These are phyloP conservation scores for Nibea coibor DNA, from an alignment of 2,113 vertebrate genomes.

Conservation along the genomic window DNA sequence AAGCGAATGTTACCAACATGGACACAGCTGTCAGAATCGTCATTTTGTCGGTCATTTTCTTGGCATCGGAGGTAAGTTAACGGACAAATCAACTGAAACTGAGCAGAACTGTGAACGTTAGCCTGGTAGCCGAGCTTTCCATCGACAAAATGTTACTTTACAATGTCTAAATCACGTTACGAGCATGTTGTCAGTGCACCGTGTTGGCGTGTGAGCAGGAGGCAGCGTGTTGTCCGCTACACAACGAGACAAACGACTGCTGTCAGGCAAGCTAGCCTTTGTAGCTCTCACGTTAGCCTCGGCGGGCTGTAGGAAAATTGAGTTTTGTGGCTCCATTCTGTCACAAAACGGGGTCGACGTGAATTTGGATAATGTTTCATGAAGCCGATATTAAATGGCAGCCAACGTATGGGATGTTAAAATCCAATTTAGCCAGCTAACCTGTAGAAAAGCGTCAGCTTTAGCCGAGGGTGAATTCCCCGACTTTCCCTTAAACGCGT, in stretches of 20 bases:
- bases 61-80: conserved; percentile 69
- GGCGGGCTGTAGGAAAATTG: too few relatives aligned
- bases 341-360: too few relatives aligned
- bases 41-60: conserved; percentile 51
- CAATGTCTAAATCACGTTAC: not conserved
- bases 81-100: conserved; percentile 2
- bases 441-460: not conserved
- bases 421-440: not conserved
- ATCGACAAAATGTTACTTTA: not conserved
- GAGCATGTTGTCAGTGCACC: not conserved
- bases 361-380: not conserved
- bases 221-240: not conserved
- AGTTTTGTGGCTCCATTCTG: accelerated
- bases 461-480: not conserved
- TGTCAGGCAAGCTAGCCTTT: not conserved
- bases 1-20: conserved; percentile 60
- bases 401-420: not conserved
- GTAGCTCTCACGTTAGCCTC: not conserved
- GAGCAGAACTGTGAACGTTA: not conserved
- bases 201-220: accelerated
- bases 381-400: too few relatives aligned
- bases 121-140: not conserved
- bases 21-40: conserved; percentile 34
- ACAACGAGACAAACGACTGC: not conserved
- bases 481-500: not conserved